phyloP scores from a whole-genome alignment of 1,140 invertebrate genomes.

The Aphaenogaster rudis region DNA sequence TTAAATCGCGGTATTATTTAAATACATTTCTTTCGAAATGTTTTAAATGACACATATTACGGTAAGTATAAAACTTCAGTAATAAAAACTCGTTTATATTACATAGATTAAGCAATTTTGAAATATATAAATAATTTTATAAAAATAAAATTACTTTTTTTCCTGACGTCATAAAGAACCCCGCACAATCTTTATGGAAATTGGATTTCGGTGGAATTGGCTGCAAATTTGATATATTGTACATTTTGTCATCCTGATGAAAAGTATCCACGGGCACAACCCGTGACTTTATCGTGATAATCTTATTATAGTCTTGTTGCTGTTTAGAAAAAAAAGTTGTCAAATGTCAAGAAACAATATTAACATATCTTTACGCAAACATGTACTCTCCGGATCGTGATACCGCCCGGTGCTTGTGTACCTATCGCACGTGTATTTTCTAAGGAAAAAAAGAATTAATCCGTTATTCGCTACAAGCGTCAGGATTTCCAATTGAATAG shows the following conservation, averaged over 20 bases:
- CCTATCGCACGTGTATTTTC: background rate
- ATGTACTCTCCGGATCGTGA: background rate
- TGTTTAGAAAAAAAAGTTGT: background rate
- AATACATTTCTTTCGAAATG: background rate
- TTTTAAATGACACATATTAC: background rate
- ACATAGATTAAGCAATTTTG: background rate
- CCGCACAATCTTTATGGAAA: too few species aligned
- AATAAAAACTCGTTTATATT: background rate
- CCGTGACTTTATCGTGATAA: background rate
- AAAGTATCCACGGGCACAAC: too few species aligned
- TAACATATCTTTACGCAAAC: conserved; percentile 42
- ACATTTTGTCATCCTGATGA: too few species aligned
- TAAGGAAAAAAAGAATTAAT: conserved; percentile 9
- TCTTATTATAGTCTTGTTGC: background rate
- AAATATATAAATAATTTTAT: conserved; percentile 3
- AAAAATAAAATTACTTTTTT: background rate
- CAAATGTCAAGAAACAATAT: conserved; percentile 4
- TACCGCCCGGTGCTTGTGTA: too few species aligned
- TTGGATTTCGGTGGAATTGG: too few species aligned
- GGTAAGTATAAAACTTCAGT: background rate
- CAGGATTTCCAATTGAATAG: conserved; percentile 48
- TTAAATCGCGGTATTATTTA: background rate
- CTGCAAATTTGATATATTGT: too few species aligned
- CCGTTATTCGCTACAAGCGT: conserved; percentile 34
- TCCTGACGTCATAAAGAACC: background rate